Percentiles rank a stretch among this genome's conserved stretches.
These are phyloP conservation scores for Orchestia grillus DNA, from an alignment of 1,140 invertebrate species.

Conservation along the genomic window DNA sequence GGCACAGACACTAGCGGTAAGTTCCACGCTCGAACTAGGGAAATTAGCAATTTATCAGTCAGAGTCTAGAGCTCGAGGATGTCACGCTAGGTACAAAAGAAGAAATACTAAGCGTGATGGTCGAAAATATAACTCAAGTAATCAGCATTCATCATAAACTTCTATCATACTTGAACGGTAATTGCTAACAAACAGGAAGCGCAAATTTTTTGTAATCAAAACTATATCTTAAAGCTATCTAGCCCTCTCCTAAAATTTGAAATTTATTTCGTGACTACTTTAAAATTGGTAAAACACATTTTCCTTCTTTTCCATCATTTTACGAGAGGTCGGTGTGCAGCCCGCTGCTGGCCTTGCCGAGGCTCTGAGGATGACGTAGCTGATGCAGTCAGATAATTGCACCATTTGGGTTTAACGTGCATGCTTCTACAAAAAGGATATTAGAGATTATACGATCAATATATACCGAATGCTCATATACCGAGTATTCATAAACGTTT, in stretches of 20 bases:
- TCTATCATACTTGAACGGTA: not conserved
- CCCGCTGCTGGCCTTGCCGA: not conserved
- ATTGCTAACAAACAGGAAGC: not conserved
- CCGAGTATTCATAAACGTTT: too few relatives aligned
- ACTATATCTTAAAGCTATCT: not conserved
- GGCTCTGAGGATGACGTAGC: not conserved
- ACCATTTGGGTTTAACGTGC: not conserved
- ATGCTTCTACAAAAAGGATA: not conserved
- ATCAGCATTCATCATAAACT: not conserved
- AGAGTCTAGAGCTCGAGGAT: too few relatives aligned
- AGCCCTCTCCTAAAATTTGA: not conserved
- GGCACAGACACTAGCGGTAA: too few relatives aligned
- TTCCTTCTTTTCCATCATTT: not conserved
- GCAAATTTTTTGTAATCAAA: not conserved
- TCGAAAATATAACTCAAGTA: not conserved
- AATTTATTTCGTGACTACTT: not conserved
- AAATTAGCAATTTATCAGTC: too few relatives aligned
- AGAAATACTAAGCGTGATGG: too few relatives aligned
- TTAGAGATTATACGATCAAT: too few relatives aligned
- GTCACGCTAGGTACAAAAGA: too few relatives aligned
- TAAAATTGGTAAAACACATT: not conserved
- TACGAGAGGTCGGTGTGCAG: not conserved
- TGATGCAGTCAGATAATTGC: not conserved
- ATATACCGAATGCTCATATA: too few relatives aligned
- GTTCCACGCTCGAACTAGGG: too few relatives aligned